phyloP scores from a whole-genome alignment of 1,140 invertebrate species.

The Rhyacophila brunnea region DNA sequence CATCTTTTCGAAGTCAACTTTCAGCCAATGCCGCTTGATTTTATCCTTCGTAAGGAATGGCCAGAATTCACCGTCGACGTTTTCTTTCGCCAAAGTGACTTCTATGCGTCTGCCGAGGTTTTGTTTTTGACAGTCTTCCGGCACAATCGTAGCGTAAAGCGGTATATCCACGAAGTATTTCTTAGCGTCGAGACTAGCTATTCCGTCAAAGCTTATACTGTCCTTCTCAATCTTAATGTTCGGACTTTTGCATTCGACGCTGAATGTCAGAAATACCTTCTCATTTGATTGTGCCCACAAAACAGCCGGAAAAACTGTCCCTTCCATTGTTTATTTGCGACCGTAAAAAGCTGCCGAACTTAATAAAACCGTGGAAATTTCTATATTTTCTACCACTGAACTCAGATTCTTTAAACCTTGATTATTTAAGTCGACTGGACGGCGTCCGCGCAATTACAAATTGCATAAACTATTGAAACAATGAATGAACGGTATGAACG shows the following conservation, averaged over 20 bases:
- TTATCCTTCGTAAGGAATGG: constrained; percentile 82
- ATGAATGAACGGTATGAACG: no score
- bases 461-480: no score
- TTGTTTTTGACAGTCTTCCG: constrained; percentile 69
- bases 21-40: constrained; percentile 92
- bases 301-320: constrained; percentile 71
- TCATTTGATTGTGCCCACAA: constrained; percentile 89
- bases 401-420: no score
- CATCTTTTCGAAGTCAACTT: constrained; percentile 97
- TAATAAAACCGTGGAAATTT: no score
- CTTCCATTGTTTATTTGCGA: constrained; percentile 43
- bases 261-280: constrained; percentile 82
- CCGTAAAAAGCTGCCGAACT: background rate
- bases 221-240: constrained; percentile 70
- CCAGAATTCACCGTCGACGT: constrained; percentile 75
- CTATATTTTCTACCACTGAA: no score
- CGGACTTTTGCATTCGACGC: constrained; percentile 85
- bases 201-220: constrained; percentile 82
- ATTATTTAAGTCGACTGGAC: no score
- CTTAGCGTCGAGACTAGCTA: constrained; percentile 80
- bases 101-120: constrained; percentile 77
- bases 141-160: constrained; percentile 76
- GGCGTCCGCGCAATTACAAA: no score
- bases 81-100: constrained; percentile 67
- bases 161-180: constrained; percentile 82